Conservation (phyloP, 2,888 invertebrate species). For the Hirtodrosophila cameraria region DNA sequence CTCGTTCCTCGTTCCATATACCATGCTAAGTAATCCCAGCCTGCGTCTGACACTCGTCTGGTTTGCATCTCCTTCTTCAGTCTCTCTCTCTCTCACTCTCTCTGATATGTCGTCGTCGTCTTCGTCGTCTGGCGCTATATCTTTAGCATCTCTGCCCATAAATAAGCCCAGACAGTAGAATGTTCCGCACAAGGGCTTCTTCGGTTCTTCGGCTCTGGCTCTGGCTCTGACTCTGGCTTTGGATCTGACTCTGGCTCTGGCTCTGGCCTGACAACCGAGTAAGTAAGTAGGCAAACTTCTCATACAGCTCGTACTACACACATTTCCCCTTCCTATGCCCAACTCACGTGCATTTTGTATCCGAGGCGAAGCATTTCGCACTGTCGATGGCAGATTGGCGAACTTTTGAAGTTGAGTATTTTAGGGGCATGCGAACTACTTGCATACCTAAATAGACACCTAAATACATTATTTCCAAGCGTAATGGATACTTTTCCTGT, state of each 20-base stretch:
- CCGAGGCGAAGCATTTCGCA: constrained; percentile 63
- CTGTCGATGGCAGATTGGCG: constrained; percentile 50
- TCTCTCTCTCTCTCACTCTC: constrained; percentile 6
- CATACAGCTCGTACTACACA: neutral
- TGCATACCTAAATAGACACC: constrained; percentile 15
- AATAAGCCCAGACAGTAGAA: constrained; percentile 80
- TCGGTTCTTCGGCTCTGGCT: no score
- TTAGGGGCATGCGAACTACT: constrained; percentile 32
- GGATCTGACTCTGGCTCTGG: no score
- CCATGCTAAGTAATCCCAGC: constrained; percentile 29
- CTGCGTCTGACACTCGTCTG: constrained; percentile 38
- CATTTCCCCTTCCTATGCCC: neutral
- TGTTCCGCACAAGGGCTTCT: constrained; percentile 61
- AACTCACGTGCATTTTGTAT: constrained; percentile 43
- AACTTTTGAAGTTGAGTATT: constrained; percentile 21
- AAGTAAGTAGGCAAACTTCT: constrained; percentile 59
- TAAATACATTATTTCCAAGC: neutral
- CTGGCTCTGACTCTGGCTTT: no score
- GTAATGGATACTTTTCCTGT: no score
- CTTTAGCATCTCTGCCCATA: constrained; percentile 81
- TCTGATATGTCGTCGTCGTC: constrained; percentile 42
- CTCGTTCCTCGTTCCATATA: constrained; percentile 11
- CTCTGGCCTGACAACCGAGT: constrained; percentile 65
- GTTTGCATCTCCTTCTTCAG: constrained; percentile 5
- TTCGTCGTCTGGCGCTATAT: constrained; percentile 81